A percentile compares a stretch with the other conserved stretches of the same genome.
These are phyloP conservation scores for Dicrurus megarhynchus DNA, from an alignment of 2,113 vertebrate genomes.

Conservation along the genomic window DNA sequence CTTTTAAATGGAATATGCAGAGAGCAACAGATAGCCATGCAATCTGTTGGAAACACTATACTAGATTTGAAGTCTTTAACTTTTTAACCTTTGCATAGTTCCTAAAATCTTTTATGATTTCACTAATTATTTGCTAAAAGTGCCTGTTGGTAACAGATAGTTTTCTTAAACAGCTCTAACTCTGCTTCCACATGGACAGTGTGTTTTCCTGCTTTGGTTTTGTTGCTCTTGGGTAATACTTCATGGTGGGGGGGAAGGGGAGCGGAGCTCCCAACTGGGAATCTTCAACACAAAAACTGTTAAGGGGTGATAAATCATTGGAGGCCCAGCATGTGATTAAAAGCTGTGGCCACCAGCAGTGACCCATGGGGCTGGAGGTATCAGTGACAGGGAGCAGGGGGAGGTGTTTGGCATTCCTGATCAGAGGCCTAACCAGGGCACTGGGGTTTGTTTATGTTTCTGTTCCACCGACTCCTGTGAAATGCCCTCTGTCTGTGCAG, in stretches of 20 bases:
- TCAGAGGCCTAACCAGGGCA: constrained; percentile 19
- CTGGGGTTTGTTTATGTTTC: constrained; percentile 63
- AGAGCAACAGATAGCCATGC: not conserved
- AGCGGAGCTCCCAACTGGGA: constrained; percentile 2
- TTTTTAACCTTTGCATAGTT: not conserved
- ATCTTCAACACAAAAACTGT: constrained; percentile 51
- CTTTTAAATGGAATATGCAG: not conserved
- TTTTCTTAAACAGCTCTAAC: not conserved
- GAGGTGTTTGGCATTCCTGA: constrained; percentile 65
- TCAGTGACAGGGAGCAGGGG: constrained; percentile 64
- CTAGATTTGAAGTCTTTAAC: not conserved
- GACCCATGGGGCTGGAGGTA: constrained; percentile 61
- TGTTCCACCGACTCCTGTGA: constrained; percentile 65
- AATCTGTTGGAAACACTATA: not conserved
- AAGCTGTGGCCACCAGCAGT: constrained; percentile 61
- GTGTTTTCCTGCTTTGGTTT: not conserved
- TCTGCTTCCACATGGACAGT: not conserved
- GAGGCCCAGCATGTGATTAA: constrained; percentile 49
- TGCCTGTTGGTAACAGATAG: not conserved
- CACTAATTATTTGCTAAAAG: constrained; percentile 25
- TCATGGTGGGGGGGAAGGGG: not conserved
- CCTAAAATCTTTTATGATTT: not conserved
- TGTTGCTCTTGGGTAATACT: not conserved
- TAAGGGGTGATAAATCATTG: constrained; percentile 60
- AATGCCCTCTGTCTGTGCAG: constrained; percentile 56